Percentiles rank a stretch among this genome's conserved stretches.
Conservation (phyloP, 2,888 invertebrate species). For the Xanthorhoe designata region DNA sequence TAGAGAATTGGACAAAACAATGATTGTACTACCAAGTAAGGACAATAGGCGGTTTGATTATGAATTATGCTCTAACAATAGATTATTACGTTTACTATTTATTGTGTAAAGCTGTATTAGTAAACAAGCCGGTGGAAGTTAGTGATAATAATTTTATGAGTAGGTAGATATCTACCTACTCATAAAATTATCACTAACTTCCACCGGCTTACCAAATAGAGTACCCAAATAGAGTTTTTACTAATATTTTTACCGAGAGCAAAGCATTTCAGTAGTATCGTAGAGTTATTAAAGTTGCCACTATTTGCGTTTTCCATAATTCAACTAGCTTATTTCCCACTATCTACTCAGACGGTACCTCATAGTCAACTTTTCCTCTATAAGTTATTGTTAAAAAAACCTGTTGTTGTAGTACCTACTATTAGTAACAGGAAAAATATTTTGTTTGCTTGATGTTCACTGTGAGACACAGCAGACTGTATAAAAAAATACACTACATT, state of each 20-base stretch:
- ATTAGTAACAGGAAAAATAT: background rate
- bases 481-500: background rate
- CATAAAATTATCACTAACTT: too few species aligned
- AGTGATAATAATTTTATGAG: background rate
- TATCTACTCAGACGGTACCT: too few species aligned
- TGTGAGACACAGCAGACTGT: background rate
- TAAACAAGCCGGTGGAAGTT: background rate
- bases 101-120: background rate
- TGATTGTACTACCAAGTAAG: constrained; percentile 18
- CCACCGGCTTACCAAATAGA: too few species aligned
- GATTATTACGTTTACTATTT: constrained; percentile 14
- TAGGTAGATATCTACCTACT: too few species aligned
- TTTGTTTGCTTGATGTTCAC: background rate
- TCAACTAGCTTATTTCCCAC: too few species aligned
- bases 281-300: too few species aligned
- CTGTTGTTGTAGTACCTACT: background rate
- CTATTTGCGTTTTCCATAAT: too few species aligned
- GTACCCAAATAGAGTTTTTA: too few species aligned
- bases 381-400: too few species aligned
- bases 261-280: too few species aligned
- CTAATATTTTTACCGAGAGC: too few species aligned
- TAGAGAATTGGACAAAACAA: constrained; percentile 35
- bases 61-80: constrained; percentile 28
- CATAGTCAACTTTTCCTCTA: too few species aligned
- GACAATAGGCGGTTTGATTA: constrained; percentile 36